Conservation (phyloP, 1,140 invertebrate species). For the Zaprionus davidi region DNA sequence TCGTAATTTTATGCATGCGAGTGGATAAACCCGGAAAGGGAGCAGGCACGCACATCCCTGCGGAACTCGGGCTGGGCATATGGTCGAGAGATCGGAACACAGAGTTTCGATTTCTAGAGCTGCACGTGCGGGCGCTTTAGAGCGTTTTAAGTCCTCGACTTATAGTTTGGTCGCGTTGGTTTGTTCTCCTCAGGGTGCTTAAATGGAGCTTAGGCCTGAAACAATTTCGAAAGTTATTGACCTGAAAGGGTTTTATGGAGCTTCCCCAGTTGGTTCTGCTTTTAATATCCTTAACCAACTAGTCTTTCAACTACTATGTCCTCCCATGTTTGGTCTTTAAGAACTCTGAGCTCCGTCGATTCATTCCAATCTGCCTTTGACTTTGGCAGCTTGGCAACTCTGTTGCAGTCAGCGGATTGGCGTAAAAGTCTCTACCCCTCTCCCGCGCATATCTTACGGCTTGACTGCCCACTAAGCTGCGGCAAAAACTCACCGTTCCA, state of each 20-base stretch:
- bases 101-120: constrained; percentile 4
- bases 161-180: constrained; percentile 60
- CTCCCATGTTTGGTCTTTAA: background rate
- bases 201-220: constrained; percentile 46
- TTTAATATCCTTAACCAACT: background rate
- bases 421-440: background rate
- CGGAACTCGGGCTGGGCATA: background rate
- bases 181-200: constrained; percentile 13
- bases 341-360: background rate
- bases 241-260: background rate
- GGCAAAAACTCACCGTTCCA: constrained; percentile 73
- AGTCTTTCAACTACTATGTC: too few species aligned
- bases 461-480: background rate
- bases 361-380: background rate
- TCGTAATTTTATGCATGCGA: constrained; percentile 60
- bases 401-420: background rate
- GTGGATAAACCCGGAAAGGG: constrained; percentile 1
- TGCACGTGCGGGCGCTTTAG: constrained; percentile 57
- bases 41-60: constrained; percentile 21
- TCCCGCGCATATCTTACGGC: background rate
- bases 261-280: too few species aligned
- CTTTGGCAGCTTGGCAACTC: background rate
- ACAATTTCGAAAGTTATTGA: constrained; percentile 62
- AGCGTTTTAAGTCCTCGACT: constrained; percentile 66
- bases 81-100: constrained; percentile 2